Base-by-base conservation (phyloP, 1,140 invertebrate genomes). In the Euschistus heros region DNA sequence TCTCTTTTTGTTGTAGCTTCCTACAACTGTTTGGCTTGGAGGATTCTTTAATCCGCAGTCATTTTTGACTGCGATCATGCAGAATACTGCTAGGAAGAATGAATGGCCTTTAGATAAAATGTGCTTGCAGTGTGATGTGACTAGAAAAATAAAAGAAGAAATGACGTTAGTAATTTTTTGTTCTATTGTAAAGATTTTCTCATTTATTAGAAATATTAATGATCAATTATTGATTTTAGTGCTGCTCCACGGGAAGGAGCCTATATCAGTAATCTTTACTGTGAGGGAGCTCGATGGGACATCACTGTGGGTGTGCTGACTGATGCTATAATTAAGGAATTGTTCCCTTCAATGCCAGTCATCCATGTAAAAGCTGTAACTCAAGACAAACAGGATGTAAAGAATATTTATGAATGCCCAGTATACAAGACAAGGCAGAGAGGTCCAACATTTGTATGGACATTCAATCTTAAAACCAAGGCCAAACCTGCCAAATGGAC, bases 21-120 rank as follows among this genome's bases (percentile, higher is more conserved):
- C 93, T 0, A 76, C 89, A 0, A 84, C 92, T 0, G 85, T 96
- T 22, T 97, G 94, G 94, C 77, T 97, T 26, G 90, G 86, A 13
- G 94, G 93, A 20, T 94, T 97, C 74, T 97, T 97, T 77, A 97
- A 97, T 78, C 94, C 94, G 0, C 94, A 97, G 76, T 95, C 92
- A 15, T 94, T 98, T 75, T 78, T 98, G 10, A 98, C 94, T 0
- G 94, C 94, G 33, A 94, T 97, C 72, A 97, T 97, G 93, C 94
- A 97, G 76, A 91, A 90, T 75, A 95, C 92, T 55, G 93, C 93
- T 1, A 80, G 93, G 44, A 94, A 92, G 77, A 94, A 95, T 76
- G 93, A 97, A 77, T 92, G 92, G 86, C 93, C 94, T 0, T 78
- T 97, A 46, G 94, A 97, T 76, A 91, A 93, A 74, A 96, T 97